Conservation (phyloP, 2,113 vertebrate genomes). For the Cottus gobio region DNA sequence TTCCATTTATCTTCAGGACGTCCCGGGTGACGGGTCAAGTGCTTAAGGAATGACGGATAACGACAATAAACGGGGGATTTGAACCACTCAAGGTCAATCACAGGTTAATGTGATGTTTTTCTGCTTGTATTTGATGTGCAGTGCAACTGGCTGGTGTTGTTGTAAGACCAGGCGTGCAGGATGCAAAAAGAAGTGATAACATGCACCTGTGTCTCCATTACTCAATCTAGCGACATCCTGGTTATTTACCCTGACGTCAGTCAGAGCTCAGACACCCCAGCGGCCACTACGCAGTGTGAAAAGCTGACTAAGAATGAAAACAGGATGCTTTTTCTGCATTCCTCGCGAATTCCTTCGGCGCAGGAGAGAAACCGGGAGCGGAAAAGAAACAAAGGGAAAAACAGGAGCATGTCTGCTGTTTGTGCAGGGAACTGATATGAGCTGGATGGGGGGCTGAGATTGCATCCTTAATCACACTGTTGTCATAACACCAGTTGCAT, state of each 20-base stretch:
- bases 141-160: neutral
- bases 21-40: constrained; percentile 41
- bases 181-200: neutral
- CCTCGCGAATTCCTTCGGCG: constrained; percentile 77
- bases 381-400: constrained; percentile 76
- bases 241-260: constrained; percentile 58
- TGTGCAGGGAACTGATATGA: constrained; percentile 71
- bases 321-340: constrained; percentile 89
- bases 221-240: neutral
- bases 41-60: constrained; percentile 22
- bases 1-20: constrained; percentile 52
- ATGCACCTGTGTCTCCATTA: constrained; percentile 40
- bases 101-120: neutral
- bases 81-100: neutral
- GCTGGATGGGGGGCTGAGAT: constrained; percentile 78
- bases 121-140: neutral
- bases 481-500: constrained; percentile 71
- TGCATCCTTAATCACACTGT: constrained; percentile 80
- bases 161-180: neutral
- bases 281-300: constrained; percentile 37
- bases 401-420: constrained; percentile 61
- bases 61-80: neutral
- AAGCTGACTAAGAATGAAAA: constrained; percentile 83
- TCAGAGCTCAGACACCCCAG: constrained; percentile 18
- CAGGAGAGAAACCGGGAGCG: constrained; percentile 71